Evolutionary conservation across 2,888 invertebrate genomes (phyloP), one percentile per base, ranked within the genome.

Genomic region (Hemithea aestivaria): DNA sequence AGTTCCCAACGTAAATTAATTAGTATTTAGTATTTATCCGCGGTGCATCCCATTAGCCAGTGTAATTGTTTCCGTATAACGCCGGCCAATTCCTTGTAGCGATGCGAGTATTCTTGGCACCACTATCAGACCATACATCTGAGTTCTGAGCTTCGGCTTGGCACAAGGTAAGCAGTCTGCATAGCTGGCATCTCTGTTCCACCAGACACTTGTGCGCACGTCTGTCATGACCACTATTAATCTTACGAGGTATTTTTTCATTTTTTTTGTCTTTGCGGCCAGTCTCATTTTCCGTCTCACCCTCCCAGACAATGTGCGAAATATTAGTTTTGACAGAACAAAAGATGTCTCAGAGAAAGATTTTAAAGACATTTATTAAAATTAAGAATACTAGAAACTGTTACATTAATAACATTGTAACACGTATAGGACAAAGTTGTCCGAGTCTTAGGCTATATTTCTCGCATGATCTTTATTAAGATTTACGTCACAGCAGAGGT

Each of bases 211-310:
- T 62, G 59, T 63, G 57, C 61, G 58, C 62, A 62, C 65, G 72
- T 80, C 77, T 73, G 73, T 81, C 81, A 78, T 50, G 66, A 75
- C 44, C 51, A 72, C 73, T 74, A 81, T 82, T 79, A 78, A 81
- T 81, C 78, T 74, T 71, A 31, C 44, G 37, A 10, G 26, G 10
- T 34, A 25, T 27, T 36, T 41, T 40, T 36, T 42, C 27, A 12
- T 39, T 10, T 48, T 11, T 23, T 5, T 16, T 16, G 16, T 4
- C 16, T 16, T 16, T 16, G 16, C 10, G 5, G 16, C 25, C 25
- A 10, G 28, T 21, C 25, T 11, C 29, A 27, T 35, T 40, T 26
- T 30, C 30, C 8, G 30, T 22, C 5, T 16, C 2, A 16, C 3
- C 5, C 5, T 16, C 16, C 5, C 22, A 34, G 34, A 30, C 20